Percentiles rank a stretch among this genome's conserved stretches.
phyloP scores from a whole-genome alignment of 2,888 invertebrate species.

The Clunio marinus region DNA sequence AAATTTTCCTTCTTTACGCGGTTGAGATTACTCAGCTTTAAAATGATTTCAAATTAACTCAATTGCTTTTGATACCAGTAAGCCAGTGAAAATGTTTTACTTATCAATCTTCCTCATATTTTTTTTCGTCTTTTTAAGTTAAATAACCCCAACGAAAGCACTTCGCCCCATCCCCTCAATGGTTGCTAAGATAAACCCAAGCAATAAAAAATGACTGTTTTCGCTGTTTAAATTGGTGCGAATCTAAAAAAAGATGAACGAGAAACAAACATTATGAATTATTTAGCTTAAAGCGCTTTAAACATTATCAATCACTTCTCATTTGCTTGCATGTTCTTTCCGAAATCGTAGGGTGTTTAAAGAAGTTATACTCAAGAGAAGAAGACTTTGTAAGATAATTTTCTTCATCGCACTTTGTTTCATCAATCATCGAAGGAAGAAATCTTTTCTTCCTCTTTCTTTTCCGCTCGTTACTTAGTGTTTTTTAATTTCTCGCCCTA shows the following conservation, averaged over 20 bases:
- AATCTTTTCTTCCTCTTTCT: not conserved
- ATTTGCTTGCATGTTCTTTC: not conserved
- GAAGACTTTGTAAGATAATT: slow-evolving; percentile 21
- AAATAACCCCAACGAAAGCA: too few species aligned
- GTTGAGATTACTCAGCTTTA: not conserved
- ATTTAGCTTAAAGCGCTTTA: slow-evolving; percentile 33
- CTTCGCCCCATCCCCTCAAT: not conserved
- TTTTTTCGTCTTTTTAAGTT: not conserved
- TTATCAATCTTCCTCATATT: slow-evolving; percentile 30
- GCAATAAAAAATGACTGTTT: slow-evolving; percentile 29
- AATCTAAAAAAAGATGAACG: not conserved
- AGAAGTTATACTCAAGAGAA: slow-evolving; percentile 3
- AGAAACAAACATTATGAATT: slow-evolving; percentile 36
- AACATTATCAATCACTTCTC: slow-evolving; percentile 38
- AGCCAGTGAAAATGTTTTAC: not conserved
- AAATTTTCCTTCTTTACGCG: not conserved
- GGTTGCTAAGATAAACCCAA: not conserved
- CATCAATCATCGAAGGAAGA: slow-evolving; percentile 29
- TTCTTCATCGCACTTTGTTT: slow-evolving; percentile 27
- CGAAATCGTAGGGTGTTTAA: not conserved
- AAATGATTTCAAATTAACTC: slow-evolving; percentile 31
- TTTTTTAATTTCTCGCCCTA: not conserved
- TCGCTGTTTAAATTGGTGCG: not conserved
- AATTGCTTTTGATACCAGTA: slow-evolving; percentile 26
- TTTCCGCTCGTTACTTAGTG: not conserved